Evolutionary conservation across 2,113 vertebrate genomes (phyloP).

Genomic region (Neolamprologus brichardi): DNA sequence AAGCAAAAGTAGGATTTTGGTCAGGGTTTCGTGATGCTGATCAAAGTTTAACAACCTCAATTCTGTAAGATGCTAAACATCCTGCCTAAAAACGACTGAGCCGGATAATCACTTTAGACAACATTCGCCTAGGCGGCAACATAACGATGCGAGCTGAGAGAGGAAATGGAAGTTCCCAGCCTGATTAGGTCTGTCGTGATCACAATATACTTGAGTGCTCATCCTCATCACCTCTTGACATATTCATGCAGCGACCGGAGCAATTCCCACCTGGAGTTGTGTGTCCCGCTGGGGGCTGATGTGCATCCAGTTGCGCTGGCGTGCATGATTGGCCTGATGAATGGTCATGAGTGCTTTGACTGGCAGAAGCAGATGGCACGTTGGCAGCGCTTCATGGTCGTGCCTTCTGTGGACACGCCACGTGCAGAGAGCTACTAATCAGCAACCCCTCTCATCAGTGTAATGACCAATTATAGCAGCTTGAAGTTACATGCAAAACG

Average conservation of each 20-base stretch:
- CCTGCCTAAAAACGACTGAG: not conserved
- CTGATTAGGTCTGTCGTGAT: not conserved
- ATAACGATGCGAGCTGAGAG: not conserved
- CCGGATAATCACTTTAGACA: not conserved
- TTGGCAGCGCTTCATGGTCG: conserved; percentile 20
- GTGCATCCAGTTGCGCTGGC: conserved; percentile 27
- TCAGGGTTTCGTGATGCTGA: not conserved
- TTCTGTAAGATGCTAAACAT: not conserved
- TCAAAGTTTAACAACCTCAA: not conserved
- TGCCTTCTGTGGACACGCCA: conserved; percentile 28
- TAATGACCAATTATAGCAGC: conserved; percentile 34
- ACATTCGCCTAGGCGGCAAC: not conserved
- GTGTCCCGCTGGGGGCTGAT: conserved; percentile 26
- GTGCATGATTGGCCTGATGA: conserved; percentile 38
- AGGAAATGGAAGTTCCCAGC: not conserved
- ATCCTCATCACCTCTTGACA: not conserved
- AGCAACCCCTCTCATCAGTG: not conserved
- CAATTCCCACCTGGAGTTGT: not conserved
- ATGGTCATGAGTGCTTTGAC: conserved; percentile 22
- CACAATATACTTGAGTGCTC: not conserved
- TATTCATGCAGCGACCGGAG: not conserved
- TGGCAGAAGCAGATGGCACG: conserved; percentile 53
- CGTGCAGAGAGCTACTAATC: conserved; percentile 18
- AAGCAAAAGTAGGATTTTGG: not conserved
- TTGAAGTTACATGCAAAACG: not conserved